phyloP scores from a whole-genome alignment of 2,797 vertebrate genomes.

The Meda fulgida region DNA sequence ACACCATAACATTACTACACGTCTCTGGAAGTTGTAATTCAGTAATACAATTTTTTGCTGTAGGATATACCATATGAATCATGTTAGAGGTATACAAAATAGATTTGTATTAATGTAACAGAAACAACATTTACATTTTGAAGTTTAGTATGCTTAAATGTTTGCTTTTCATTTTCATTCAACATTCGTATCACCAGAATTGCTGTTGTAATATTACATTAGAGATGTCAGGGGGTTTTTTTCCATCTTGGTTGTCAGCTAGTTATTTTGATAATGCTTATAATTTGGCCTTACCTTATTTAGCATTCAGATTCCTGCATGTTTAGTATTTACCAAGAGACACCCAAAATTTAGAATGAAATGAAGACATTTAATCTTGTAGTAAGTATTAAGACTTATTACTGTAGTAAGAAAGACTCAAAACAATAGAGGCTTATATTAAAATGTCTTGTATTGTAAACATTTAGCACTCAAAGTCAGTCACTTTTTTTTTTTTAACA shows the following conservation, averaged over 20 bases:
- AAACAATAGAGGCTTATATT: slow-evolving; percentile 7
- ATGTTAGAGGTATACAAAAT: slow-evolving; percentile 40
- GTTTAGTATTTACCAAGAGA: not conserved
- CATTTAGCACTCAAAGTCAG: not conserved
- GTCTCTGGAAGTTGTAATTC: not conserved
- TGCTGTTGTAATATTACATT: slow-evolving; percentile 19
- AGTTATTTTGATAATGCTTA: slow-evolving; percentile 1
- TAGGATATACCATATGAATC: slow-evolving; percentile 10
- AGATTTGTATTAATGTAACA: slow-evolving; percentile 44
- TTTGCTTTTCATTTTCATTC: slow-evolving; percentile 15
- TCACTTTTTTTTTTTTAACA: not conserved
- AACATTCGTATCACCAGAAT: not conserved
- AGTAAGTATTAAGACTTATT: too few species aligned
- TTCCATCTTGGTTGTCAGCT: not conserved
- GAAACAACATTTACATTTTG: slow-evolving; percentile 11
- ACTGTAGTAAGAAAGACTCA: slow-evolving; percentile 1
- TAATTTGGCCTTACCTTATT: not conserved
- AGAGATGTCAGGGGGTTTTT: not conserved
- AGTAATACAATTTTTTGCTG: not conserved
- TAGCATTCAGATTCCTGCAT: not conserved
- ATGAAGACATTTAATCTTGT: not conserved
- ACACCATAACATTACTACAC: not conserved
- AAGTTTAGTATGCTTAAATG: slow-evolving; percentile 16
- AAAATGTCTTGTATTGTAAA: slow-evolving; percentile 44
- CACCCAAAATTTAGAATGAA: not conserved